Evolutionary conservation across 2,888 invertebrate genomes (phyloP).

Genomic region (Dicyrtomina minuta): DNA sequence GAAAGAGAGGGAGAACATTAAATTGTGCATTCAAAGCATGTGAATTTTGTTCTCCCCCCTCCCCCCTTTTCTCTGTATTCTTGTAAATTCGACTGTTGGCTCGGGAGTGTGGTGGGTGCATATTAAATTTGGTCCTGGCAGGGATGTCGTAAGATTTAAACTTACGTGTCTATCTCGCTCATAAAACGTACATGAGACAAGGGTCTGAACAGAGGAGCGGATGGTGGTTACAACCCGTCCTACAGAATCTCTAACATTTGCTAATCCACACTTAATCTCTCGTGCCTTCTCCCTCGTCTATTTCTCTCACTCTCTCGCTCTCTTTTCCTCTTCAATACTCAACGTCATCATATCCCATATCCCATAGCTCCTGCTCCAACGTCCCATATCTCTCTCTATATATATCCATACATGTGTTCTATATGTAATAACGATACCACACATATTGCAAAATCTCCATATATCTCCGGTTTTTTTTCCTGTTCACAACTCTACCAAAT

Average conservation of each 20-base stretch:
- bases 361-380: background rate
- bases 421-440: too few species aligned
- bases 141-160: too few species aligned
- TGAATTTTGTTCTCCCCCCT: slow-evolving; percentile 6
- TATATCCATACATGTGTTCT: background rate
- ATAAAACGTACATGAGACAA: slow-evolving; percentile 13
- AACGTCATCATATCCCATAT: background rate
- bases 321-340: background rate
- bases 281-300: background rate
- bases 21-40: slow-evolving; percentile 25
- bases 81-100: background rate
- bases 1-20: slow-evolving; percentile 4
- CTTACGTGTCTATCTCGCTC: background rate
- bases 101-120: slow-evolving; percentile 3
- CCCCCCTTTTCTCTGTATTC: background rate
- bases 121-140: background rate
- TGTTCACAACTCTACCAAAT: background rate
- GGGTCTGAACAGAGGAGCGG: slow-evolving; percentile 16
- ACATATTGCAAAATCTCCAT: background rate
- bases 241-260: slow-evolving; percentile 24
- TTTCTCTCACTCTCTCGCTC: slow-evolving; percentile 1
- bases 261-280: slow-evolving; percentile 30
- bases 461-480: too few species aligned
- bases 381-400: background rate
- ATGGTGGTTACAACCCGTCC: slow-evolving; percentile 25